Evolutionary conservation across 2,797 vertebrate species (phyloP).

Genomic region (Neolamprologus multifasciatus): DNA sequence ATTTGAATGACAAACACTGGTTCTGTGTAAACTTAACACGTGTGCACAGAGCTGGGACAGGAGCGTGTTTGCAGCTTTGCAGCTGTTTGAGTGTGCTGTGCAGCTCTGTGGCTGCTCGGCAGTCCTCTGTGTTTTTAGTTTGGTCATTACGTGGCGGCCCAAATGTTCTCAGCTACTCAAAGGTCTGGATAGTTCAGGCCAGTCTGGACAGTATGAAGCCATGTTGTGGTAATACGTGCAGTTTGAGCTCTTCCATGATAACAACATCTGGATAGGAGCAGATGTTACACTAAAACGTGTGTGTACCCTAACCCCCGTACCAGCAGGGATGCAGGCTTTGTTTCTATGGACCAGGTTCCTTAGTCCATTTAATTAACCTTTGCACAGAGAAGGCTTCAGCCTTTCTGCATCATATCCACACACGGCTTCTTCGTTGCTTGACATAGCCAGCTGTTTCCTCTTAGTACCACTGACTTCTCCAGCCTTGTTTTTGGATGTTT

Average conservation of each 20-base stretch:
- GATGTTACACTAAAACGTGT: not conserved
- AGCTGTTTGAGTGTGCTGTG: not conserved
- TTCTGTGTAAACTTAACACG: not conserved
- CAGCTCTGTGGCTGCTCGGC: fast-evolving
- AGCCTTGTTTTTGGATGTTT: not conserved
- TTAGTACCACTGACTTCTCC: not conserved
- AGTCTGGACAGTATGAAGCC: not conserved
- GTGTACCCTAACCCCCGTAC: not conserved
- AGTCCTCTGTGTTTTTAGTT: not conserved
- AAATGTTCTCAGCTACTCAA: not conserved
- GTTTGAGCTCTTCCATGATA: not conserved
- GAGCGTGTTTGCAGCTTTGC: not conserved
- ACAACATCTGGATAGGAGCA: not conserved
- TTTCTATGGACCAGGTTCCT: not conserved
- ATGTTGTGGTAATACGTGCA: not conserved
- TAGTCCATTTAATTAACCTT: not conserved
- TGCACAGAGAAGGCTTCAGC: not conserved
- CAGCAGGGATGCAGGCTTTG: not conserved
- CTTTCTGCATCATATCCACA: not conserved
- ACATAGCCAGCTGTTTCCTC: not conserved
- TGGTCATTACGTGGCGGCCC: not conserved
- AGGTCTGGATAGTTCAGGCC: not conserved
- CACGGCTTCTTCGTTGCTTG: not conserved
- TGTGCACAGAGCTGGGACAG: not conserved
- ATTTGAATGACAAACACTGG: not conserved